These are phyloP conservation scores for Xiphophorus hellerii DNA, from an alignment of 2,113 vertebrate genomes.

Conservation along the genomic window DNA sequence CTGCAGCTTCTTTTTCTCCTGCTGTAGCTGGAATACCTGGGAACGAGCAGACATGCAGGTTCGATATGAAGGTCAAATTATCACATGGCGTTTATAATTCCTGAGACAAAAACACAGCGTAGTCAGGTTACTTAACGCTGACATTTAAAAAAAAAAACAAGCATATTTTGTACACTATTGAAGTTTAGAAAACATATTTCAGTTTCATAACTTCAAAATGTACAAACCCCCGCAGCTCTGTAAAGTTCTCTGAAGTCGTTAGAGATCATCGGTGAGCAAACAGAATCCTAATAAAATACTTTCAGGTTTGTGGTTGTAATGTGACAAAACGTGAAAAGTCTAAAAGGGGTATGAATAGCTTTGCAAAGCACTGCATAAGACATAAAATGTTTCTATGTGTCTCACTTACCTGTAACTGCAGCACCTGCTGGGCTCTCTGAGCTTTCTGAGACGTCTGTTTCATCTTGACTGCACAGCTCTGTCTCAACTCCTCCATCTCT, in stretches of 20 bases:
- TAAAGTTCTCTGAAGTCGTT: too few species aligned
- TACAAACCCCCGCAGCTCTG: too few species aligned
- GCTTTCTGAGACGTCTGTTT: conserved; percentile 87
- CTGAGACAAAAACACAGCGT: too few species aligned
- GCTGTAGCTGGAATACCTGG: conserved; percentile 93
- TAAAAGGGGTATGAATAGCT: neutral
- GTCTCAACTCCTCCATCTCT: conserved; percentile 88
- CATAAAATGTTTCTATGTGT: neutral
- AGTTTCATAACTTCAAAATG: too few species aligned
- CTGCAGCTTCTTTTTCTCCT: conserved; percentile 96
- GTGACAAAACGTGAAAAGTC: neutral
- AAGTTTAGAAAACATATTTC: too few species aligned
- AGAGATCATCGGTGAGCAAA: too few species aligned
- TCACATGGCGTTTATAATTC: too few species aligned
- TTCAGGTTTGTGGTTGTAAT: neutral
- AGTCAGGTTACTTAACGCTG: too few species aligned
- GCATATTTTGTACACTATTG: too few species aligned
- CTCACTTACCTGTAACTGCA: conserved; percentile 87
- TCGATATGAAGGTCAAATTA: neutral
- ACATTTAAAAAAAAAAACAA: too few species aligned
- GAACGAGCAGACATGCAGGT: conserved; percentile 1
- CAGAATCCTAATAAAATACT: neutral
- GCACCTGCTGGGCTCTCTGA: conserved; percentile 90
- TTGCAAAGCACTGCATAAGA: neutral
- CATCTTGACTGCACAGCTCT: conserved; percentile 84